These are phyloP conservation scores for Labeo calbasu DNA, from an alignment of 2,797 vertebrate genomes.

Conservation along the genomic window DNA sequence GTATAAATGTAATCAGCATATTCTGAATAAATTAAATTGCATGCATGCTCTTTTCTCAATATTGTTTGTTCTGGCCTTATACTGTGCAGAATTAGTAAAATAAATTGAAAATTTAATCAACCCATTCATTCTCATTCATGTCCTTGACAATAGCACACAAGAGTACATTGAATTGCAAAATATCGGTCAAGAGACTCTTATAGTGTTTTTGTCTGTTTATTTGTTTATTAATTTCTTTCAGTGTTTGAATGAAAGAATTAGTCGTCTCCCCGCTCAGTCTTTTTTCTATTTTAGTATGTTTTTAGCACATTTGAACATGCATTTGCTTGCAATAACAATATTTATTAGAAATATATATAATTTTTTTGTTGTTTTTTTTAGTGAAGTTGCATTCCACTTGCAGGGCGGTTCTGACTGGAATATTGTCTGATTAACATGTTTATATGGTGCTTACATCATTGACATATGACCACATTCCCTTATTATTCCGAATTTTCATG, in stretches of 20 bases:
- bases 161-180: slow-evolving; percentile 19
- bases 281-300: background rate
- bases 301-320: background rate
- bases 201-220: background rate
- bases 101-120: background rate
- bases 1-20: background rate
- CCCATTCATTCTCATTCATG: background rate
- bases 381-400: no score
- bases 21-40: background rate
- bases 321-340: background rate
- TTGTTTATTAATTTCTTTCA: background rate
- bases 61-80: background rate
- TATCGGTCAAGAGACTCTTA: background rate
- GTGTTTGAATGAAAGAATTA: background rate
- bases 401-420: background rate
- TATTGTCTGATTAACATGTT: background rate
- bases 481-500: background rate
- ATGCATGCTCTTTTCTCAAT: background rate
- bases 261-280: background rate
- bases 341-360: no score
- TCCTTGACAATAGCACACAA: background rate
- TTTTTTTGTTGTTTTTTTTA: no score
- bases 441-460: background rate
- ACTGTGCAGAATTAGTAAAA: background rate
- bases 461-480: background rate